A percentile compares a stretch with the other conserved stretches of the same genome.
Evolutionary conservation across 1,140 invertebrate genomes (phyloP).

Genomic region (Drosophila tropicalis): DNA sequence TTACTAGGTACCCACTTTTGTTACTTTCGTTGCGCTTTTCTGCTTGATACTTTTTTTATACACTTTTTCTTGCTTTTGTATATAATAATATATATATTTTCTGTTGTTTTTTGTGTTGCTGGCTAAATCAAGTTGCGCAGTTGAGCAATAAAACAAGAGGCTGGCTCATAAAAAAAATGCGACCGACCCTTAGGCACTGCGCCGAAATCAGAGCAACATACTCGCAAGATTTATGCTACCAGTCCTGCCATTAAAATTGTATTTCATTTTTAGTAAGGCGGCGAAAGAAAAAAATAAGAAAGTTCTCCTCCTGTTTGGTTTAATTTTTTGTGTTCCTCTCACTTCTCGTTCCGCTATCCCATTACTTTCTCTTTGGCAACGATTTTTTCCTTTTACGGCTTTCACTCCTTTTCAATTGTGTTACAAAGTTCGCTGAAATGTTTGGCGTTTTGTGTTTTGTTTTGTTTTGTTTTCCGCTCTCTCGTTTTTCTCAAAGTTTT

Average conservation of each 20-base stretch:
- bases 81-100: too few relatives aligned
- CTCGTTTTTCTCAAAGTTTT: neutral
- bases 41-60: neutral
- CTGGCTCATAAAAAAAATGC: constrained; percentile 43
- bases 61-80: constrained; percentile 2
- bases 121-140: constrained; percentile 3
- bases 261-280: constrained; percentile 41
- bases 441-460: constrained; percentile 4
- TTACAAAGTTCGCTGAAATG: constrained; percentile 15
- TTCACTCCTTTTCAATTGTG: constrained; percentile 9
- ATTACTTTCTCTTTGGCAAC: neutral
- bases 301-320: constrained; percentile 1
- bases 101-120: neutral
- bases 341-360: neutral
- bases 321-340: constrained; percentile 16
- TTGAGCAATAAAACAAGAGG: constrained; percentile 55
- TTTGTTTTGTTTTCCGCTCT: too few relatives aligned
- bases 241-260: constrained; percentile 54
- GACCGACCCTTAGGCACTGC: constrained; percentile 37
- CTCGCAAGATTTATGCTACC: constrained; percentile 57
- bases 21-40: neutral
- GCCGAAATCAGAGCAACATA: constrained; percentile 19
- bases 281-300: neutral
- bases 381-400: constrained; percentile 5
- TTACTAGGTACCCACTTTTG: neutral